Base-by-base conservation (phyloP, 2,888 invertebrate genomes). In the Cataglyphis albicans region DNA sequence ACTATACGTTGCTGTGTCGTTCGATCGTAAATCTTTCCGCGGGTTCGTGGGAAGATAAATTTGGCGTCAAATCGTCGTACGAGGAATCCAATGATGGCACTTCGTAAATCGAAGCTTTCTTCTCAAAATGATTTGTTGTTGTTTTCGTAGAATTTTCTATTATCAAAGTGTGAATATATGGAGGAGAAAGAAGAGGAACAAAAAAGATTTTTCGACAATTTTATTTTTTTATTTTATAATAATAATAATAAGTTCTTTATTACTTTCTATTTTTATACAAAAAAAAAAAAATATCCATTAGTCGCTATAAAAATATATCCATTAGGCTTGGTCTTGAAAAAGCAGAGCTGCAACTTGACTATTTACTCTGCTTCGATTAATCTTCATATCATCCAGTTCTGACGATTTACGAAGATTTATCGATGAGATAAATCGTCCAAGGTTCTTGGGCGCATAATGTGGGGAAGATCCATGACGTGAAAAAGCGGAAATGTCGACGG, bases 321-420 rank as follows among this genome's bases (percentile, higher is more conserved):
- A 29, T 55, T 18, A 21, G 21, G 12, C 21, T n/a, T 25, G 29
- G 59, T 15, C 0, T 25, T 9, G 29, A 5, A 25, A 44, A 41
- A 68, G 25, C 25, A 3, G 12, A 25, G 41, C 15, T 38, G 5
- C 15, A 18, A 41, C 59, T 78, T 35, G 7, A 29, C 21, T 52
- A 15, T 52, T 38, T 55, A n/a, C 5, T 7, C 25, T 5, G 35
- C 18, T 64, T 68, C 25, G n/a, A 67, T 68, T 75, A 75, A 76
- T 68, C 68, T 68, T 18, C 59, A 35, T 44, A 59, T 35, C 21
- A 35, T 48, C 32, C 41, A n/a, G 38, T 25, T 72, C 57, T 38
- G 41, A 78, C 32, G 78, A 78, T 57, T 32, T 44, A 32, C n/a
- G 52, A 41, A 32, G 70, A 78, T 78, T 68, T 57, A 57, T 72